Evolutionary conservation across 1,140 invertebrate species (phyloP).

Genomic region (Heliconius hermathena): DNA sequence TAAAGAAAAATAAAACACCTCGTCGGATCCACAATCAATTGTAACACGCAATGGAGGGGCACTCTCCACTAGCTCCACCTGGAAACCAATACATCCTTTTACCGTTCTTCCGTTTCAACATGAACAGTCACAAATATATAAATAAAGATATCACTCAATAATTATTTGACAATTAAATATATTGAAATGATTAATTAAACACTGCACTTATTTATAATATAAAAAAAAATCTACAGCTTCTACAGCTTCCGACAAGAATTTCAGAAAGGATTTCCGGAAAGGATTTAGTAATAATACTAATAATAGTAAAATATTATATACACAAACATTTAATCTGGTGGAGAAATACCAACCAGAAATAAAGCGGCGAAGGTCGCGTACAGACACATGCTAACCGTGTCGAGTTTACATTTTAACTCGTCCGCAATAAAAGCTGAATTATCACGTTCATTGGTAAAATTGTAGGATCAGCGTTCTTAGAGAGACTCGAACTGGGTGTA

Average conservation of each 20-base stretch:
- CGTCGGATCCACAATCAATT: constrained; percentile 65
- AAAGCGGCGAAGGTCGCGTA: constrained; percentile 55
- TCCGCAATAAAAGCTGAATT: constrained; percentile 24
- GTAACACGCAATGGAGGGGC: constrained; percentile 61
- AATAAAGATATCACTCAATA: not conserved
- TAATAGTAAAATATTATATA: not conserved
- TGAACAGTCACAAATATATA: not conserved
- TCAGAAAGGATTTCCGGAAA: no score
- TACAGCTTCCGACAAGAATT: not conserved
- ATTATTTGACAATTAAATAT: not conserved
- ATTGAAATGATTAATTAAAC: not conserved
- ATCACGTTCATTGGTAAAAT: constrained; percentile 47
- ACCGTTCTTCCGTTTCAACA: not conserved
- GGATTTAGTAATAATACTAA: not conserved
- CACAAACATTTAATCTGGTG: not conserved
- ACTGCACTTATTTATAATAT: not conserved
- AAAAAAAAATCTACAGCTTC: not conserved
- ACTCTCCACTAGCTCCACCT: constrained; percentile 44
- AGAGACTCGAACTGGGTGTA: not conserved
- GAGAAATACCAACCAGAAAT: constrained; percentile 56
- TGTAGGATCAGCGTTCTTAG: constrained; percentile 27
- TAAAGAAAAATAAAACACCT: constrained; percentile 41
- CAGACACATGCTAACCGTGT: constrained; percentile 56
- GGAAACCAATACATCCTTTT: constrained; percentile 33
- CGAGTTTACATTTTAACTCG: constrained; percentile 53